phyloP scores from a whole-genome alignment of 1,140 invertebrate genomes.

The Aphelenchoides avenae region DNA sequence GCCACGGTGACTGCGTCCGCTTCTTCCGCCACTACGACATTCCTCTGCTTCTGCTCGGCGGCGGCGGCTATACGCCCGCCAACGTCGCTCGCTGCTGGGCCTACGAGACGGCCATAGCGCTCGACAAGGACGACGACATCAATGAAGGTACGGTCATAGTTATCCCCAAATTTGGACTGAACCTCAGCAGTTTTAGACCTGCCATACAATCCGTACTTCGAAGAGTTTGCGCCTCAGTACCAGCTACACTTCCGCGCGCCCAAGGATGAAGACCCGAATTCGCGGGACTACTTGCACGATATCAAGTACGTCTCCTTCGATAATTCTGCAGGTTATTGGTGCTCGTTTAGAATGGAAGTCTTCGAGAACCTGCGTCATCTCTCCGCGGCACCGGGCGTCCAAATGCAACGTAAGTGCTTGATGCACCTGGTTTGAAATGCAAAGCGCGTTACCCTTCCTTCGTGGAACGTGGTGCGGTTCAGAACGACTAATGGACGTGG shows the following conservation, averaged over 20 bases:
- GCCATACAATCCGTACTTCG: conserved; percentile 98
- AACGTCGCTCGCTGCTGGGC: conserved; percentile 98
- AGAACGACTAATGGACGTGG: too few relatives aligned
- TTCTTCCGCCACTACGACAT: conserved; percentile 90
- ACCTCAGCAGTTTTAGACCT: conserved; percentile 66
- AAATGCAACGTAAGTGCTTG: conserved; percentile 76
- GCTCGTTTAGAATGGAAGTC: conserved; percentile 62
- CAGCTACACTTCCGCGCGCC: conserved; percentile 98
- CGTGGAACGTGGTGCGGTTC: too few relatives aligned
- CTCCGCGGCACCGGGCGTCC: conserved; percentile 93
- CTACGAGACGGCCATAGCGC: conserved; percentile 89
- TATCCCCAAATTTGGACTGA: background rate
- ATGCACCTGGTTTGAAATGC: too few relatives aligned
- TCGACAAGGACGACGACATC: conserved; percentile 88
- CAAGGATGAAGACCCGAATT: conserved; percentile 98
- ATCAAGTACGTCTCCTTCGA: conserved; percentile 82
- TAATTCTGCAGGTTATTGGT: too few relatives aligned
- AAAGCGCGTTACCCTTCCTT: too few relatives aligned
- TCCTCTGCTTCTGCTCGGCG: conserved; percentile 87
- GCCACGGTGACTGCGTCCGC: conserved; percentile 92
- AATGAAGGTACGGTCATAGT: conserved; percentile 69
- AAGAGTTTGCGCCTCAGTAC: conserved; percentile 95
- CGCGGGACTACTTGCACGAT: conserved; percentile 68
- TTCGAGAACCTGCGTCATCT: conserved; percentile 96
- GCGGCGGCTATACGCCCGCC: conserved; percentile 90